Evolutionary conservation across 1,140 invertebrate genomes (phyloP).

Genomic region (Scaptomyza pallida): DNA sequence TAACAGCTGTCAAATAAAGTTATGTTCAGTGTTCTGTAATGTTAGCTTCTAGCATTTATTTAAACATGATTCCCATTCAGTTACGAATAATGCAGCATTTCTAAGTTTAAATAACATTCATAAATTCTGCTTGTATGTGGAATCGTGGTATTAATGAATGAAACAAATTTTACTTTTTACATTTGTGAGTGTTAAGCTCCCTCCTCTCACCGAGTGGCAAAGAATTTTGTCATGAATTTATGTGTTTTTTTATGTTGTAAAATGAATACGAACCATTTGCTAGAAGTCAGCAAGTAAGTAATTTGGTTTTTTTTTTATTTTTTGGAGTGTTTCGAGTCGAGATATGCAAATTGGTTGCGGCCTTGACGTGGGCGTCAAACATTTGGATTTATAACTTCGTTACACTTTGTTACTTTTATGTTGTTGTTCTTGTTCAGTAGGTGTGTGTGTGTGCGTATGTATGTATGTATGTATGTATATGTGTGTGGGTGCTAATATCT

Average conservation of each 20-base stretch:
- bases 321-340: constrained; percentile 42
- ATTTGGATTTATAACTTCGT: constrained; percentile 79
- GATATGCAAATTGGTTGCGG: constrained; percentile 79
- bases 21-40: no score
- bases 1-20: no score
- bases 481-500: constrained; percentile 46
- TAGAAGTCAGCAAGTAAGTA: no score
- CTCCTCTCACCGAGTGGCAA: no score
- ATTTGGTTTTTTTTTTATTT: constrained; percentile 3
- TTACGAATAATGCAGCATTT: no score
- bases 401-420: constrained; percentile 72
- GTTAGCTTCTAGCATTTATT: no score
- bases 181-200: no score
- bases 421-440: constrained; percentile 38
- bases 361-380: constrained; percentile 82
- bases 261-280: background rate
- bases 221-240: background rate
- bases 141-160: no score
- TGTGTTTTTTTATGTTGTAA: constrained; percentile 16
- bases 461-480: constrained; percentile 30
- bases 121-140: no score
- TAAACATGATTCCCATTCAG: no score
- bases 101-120: no score
- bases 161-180: no score
- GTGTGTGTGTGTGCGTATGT: constrained; percentile 38